These are phyloP conservation scores for Saguinus imperator DNA, from an alignment of 2,113 vertebrate species.

Conservation along the genomic window DNA sequence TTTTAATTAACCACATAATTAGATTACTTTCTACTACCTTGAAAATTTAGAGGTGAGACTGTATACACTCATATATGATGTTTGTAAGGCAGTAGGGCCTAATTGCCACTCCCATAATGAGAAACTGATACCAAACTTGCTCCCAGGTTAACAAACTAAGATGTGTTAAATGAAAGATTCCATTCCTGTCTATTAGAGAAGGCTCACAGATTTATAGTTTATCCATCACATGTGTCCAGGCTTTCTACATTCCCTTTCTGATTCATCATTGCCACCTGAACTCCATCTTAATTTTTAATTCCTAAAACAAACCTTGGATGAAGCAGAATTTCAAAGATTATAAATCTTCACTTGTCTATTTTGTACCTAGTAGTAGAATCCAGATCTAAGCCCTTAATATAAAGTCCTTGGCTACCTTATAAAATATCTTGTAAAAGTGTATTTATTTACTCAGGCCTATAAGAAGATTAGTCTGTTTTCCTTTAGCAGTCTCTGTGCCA, in stretches of 20 bases:
- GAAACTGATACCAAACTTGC: conserved; percentile 45
- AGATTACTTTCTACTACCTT: conserved; percentile 72
- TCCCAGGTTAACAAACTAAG: conserved; percentile 51
- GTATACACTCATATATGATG: not conserved
- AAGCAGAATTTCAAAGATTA: conserved; percentile 51
- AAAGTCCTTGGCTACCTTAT: conserved; percentile 63
- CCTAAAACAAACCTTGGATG: conserved; percentile 21
- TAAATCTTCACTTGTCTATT: conserved; percentile 25
- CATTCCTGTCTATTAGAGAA: conserved; percentile 51
- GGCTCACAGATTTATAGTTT: conserved; percentile 8
- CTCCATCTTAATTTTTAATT: conserved; percentile 47
- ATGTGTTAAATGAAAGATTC: conserved; percentile 68
- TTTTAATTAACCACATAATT: conserved; percentile 78
- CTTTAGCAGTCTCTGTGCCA: conserved; percentile 39
- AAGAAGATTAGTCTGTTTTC: conserved; percentile 66
- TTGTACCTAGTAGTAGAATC: conserved; percentile 18
- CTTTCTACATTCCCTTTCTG: conserved; percentile 20
- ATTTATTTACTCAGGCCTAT: conserved; percentile 67
- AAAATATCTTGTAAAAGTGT: conserved; percentile 63
- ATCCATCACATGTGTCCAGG: not conserved
- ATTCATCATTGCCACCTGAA: conserved; percentile 22
- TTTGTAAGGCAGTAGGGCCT: not conserved
- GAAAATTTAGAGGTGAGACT: conserved; percentile 71
- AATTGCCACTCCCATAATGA: conserved; percentile 30
- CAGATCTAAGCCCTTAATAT: conserved; percentile 39